Evolutionary conservation across 1,140 invertebrate genomes (phyloP).

Genomic region (Diachasma alloeum): DNA sequence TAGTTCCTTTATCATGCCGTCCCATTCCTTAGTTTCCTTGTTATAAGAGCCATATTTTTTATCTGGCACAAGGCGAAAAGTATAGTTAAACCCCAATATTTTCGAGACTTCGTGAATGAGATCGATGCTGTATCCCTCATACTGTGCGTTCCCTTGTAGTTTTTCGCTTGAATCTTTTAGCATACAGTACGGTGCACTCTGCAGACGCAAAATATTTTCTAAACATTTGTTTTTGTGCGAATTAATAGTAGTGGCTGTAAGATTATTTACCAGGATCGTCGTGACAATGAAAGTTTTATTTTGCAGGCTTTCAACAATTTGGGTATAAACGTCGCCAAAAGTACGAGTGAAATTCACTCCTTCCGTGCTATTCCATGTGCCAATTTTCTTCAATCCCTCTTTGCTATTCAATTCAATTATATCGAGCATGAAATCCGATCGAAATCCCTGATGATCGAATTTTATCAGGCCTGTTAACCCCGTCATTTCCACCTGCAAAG

Average conservation of each 20-base stretch:
- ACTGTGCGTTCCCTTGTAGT: constrained; percentile 84
- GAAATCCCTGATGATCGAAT: constrained; percentile 93
- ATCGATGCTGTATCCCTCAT: constrained; percentile 89
- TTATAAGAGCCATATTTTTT: constrained; percentile 83
- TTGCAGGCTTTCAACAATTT: constrained; percentile 86
- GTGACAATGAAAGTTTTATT: constrained; percentile 94
- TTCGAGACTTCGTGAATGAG: constrained; percentile 88
- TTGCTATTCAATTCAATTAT: constrained; percentile 85
- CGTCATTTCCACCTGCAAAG: constrained; percentile 83
- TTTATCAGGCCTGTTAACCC: constrained; percentile 93
- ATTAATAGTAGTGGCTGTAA: too few species aligned
- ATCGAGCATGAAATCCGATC: constrained; percentile 89
- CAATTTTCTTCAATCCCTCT: constrained; percentile 82
- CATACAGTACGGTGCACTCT: constrained; percentile 95
- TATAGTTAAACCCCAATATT: constrained; percentile 90
- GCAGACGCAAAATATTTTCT: constrained; percentile 38
- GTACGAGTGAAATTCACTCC: constrained; percentile 91
- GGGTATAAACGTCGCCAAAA: constrained; percentile 82
- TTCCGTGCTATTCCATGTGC: constrained; percentile 87
- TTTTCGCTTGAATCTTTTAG: constrained; percentile 82
- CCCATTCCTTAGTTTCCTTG: constrained; percentile 85
- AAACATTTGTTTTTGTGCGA: too few species aligned
- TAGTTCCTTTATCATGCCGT: constrained; percentile 93
- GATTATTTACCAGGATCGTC: constrained; percentile 82
- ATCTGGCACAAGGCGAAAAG: constrained; percentile 82